These are phyloP conservation scores for Eudasyphora cyanicolor DNA, from an alignment of 2,888 invertebrate genomes.

Conservation along the genomic window DNA sequence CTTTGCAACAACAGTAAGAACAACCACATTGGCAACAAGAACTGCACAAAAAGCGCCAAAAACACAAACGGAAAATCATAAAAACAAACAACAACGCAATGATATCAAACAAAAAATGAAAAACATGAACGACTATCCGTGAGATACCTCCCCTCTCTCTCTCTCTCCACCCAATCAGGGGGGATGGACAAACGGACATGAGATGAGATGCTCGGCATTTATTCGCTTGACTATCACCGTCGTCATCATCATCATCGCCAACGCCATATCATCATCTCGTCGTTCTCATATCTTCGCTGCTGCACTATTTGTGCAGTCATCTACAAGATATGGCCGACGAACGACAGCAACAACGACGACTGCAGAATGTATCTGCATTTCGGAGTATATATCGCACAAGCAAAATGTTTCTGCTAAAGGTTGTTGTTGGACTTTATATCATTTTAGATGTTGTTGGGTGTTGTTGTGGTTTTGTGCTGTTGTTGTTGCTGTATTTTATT, in stretches of 20 bases:
- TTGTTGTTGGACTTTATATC: slow-evolving; percentile 15
- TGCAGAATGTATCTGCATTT: slow-evolving; percentile 10
- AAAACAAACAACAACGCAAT: neutral
- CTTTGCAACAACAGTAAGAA: neutral
- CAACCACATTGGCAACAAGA: neutral
- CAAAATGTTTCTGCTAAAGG: neutral
- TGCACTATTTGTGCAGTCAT: slow-evolving; percentile 9
- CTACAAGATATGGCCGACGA: slow-evolving; percentile 10
- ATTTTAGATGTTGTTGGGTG: neutral
- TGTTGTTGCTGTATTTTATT: slow-evolving; percentile 27
- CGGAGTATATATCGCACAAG: neutral
- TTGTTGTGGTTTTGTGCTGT: too few species aligned
- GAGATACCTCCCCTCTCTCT: neutral
- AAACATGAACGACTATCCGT: slow-evolving; percentile 16
- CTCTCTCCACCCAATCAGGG: neutral
- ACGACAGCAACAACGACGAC: too few species aligned
- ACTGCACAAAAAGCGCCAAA: neutral
- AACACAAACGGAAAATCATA: neutral
- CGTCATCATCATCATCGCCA: neutral
- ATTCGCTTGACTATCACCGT: slow-evolving; percentile 24
- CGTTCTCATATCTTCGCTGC: neutral
- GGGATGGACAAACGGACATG: neutral
- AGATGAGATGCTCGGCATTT: neutral
- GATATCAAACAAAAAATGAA: slow-evolving; percentile 12
- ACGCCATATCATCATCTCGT: neutral